Base-by-base conservation (phyloP, 2,113 vertebrate genomes). In the Cavia aperea region DNA sequence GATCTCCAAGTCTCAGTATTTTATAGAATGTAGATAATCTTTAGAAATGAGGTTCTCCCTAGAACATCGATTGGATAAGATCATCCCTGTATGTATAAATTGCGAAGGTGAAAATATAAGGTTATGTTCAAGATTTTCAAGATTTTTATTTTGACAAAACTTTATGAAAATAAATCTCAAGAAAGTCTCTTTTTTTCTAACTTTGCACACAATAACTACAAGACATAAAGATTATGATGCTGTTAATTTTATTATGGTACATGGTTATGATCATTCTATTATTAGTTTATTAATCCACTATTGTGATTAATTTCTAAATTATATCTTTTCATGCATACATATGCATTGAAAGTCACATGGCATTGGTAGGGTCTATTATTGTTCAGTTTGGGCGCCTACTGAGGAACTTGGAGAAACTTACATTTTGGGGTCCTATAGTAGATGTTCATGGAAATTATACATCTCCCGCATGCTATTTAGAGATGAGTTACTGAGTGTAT, bases 391-490 rank as follows among this genome's bases (percentile, higher is more conserved):
- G 46, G 6, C 7, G 54, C 12, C 7, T 8, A 5, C 58, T 33
- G 12, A 2, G 7, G 14, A 4, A 19, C 15, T 31, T 51, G 58
- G 29, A 13, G n/a, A 58, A 31, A 33, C 29, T n/a, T n/a, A 33
- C 26, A 49, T 43, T 2, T 86, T 63, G 31, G 2, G 26, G 16
- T 26, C 5, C 14, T 6, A 54, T 8, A 24, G 24, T 21, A 63
- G 73, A 43, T 31, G 36, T 14, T 51, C 46, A 46, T 10, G 43
- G 39, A 62, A 39, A 51, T 11, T 31, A 36, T 36, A 2, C 13
- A 0, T 16, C 5, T 4, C 18, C 6, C 9, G 33, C 29, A n/a
- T 68, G 7, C 16, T 60, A 0, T 31, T 75, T 9, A 33, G 39
- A 9, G 26, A 29, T 51, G 56, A 66, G 46, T 49, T 60, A 26